Percentiles rank a stretch among this genome's conserved stretches.
Evolutionary conservation across 1,140 invertebrate species (phyloP).

Genomic region (Araneus ventricosus): DNA sequence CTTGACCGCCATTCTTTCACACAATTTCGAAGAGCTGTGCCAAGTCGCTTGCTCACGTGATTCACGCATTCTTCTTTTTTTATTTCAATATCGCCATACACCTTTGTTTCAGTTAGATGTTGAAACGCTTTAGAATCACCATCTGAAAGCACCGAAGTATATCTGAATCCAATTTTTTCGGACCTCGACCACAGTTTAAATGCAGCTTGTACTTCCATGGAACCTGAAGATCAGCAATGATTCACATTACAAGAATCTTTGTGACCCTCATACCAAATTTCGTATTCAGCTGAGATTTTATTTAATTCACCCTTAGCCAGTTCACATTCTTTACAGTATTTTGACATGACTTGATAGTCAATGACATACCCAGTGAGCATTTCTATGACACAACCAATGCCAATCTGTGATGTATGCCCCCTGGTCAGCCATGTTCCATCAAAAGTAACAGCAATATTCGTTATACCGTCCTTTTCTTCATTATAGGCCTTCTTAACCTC

Average conservation of each 20-base stretch:
- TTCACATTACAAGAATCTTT: not conserved
- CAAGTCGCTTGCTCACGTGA: slow-evolving; percentile 2
- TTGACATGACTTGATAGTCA: not conserved
- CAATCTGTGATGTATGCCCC: not conserved
- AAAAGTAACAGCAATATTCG: not conserved
- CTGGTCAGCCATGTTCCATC: not conserved
- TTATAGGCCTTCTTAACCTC: too few species aligned
- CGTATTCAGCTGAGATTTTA: not conserved
- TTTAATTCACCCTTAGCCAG: not conserved
- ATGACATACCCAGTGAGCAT: not conserved
- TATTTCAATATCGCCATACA: not conserved
- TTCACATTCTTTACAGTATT: slow-evolving; percentile 24
- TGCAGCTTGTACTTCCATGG: not conserved
- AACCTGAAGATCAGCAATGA: not conserved
- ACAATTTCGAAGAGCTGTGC: not conserved
- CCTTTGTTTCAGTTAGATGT: not conserved
- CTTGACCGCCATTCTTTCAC: not conserved
- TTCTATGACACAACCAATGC: slow-evolving; percentile 23
- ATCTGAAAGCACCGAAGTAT: not conserved
- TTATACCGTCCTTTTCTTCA: not conserved
- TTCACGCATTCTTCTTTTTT: slow-evolving; percentile 46
- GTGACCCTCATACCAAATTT: not conserved
- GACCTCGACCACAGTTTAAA: not conserved
- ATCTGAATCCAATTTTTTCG: slow-evolving; percentile 12
- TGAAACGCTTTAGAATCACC: not conserved